Percentiles rank a stretch among this genome's conserved stretches.
Evolutionary conservation across 2,888 invertebrate species (phyloP).

Genomic region (Crossocerus cetratus): DNA sequence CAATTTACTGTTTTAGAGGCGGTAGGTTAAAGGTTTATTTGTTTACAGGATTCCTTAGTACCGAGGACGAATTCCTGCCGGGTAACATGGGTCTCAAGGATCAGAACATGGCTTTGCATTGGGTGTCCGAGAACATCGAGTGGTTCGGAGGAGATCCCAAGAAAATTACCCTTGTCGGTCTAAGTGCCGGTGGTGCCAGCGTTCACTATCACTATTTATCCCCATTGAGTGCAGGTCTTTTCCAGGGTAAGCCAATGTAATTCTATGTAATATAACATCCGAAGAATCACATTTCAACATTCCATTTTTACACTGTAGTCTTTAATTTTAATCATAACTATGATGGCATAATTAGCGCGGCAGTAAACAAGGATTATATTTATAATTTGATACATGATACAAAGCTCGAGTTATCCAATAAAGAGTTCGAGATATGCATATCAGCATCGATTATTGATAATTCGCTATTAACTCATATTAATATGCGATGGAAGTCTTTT

Average conservation of each 20-base stretch:
- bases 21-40: background rate
- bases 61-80: slow-evolving; percentile 83
- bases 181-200: slow-evolving; percentile 87
- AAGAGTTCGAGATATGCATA: too few species aligned
- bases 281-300: too few species aligned
- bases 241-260: slow-evolving; percentile 55
- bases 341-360: too few species aligned
- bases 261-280: too few species aligned
- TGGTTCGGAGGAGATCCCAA: slow-evolving; percentile 86
- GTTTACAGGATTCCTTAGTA: slow-evolving; percentile 84
- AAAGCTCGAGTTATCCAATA: too few species aligned
- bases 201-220: slow-evolving; percentile 86
- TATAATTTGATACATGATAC: too few species aligned
- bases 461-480: too few species aligned
- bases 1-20: background rate
- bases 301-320: too few species aligned
- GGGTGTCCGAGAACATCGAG: slow-evolving; percentile 84
- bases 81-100: slow-evolving; percentile 88
- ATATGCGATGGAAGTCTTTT: background rate
- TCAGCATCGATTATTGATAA: too few species aligned
- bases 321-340: too few species aligned
- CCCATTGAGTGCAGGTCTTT: slow-evolving; percentile 80
- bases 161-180: slow-evolving; percentile 83
- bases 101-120: slow-evolving; percentile 84
- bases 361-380: too few species aligned